phyloP scores from a whole-genome alignment of 2,888 invertebrate genomes.

The Nemotelus nigrinus region DNA sequence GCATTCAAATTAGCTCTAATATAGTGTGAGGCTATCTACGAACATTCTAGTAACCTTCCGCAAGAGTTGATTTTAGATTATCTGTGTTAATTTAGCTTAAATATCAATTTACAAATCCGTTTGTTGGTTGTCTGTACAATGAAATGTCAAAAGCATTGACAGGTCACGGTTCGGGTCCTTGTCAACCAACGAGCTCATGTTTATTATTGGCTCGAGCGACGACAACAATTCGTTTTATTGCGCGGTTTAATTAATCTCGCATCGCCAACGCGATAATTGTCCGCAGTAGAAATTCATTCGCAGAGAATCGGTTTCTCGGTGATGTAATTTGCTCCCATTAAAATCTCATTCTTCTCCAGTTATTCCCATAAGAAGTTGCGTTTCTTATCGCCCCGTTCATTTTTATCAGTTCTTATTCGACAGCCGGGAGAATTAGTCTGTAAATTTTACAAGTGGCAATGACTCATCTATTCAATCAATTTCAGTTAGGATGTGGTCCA shows the following conservation, averaged over 20 bases:
- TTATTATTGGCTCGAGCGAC: slow-evolving; percentile 41
- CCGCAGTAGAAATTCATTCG: neutral
- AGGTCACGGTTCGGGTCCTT: slow-evolving; percentile 35
- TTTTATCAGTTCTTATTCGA: neutral
- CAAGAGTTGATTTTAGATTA: neutral
- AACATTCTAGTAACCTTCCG: neutral
- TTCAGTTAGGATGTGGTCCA: slow-evolving; percentile 76
- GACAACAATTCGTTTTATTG: slow-evolving; percentile 7
- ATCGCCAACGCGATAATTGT: slow-evolving; percentile 3
- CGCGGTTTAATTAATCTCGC: slow-evolving; percentile 25
- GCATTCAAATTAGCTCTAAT: neutral
- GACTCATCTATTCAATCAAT: slow-evolving; percentile 39
- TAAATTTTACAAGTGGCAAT: slow-evolving; percentile 6
- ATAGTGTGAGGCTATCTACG: neutral
- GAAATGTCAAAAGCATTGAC: slow-evolving; percentile 40
- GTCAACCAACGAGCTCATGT: slow-evolving; percentile 13
- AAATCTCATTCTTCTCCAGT: neutral
- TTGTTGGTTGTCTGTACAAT: neutral
- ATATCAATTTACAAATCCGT: no score
- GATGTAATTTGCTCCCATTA: slow-evolving; percentile 6
- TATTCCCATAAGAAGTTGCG: no score
- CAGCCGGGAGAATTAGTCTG: neutral
- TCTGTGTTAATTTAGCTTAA: neutral
- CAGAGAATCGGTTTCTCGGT: neutral
- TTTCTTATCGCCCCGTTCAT: neutral